Conservation (phyloP, 2,797 vertebrate genomes). For the Rhinophrynus dorsalis region DNA sequence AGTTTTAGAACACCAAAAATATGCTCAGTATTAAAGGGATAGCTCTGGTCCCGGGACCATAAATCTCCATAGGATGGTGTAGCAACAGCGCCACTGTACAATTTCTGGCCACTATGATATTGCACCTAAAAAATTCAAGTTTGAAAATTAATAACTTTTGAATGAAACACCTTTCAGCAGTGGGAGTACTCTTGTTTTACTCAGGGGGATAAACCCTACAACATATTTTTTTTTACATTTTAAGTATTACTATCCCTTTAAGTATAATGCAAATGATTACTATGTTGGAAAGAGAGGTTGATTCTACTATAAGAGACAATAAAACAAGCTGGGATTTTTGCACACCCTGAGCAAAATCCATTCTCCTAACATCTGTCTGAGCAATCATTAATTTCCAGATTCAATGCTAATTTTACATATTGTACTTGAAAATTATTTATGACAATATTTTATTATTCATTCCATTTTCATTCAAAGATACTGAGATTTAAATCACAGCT, state of each 20-base stretch:
- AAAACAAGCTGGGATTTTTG: slow-evolving; percentile 37
- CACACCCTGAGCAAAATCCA: slow-evolving; percentile 24
- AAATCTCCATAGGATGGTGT: too few relatives aligned
- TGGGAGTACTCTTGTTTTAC: too few relatives aligned
- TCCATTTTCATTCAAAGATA: slow-evolving; percentile 23
- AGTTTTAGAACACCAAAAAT: slow-evolving; percentile 25
- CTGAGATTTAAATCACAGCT: slow-evolving; percentile 18
- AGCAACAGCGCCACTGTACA: too few relatives aligned
- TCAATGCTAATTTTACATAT: slow-evolving; percentile 37
- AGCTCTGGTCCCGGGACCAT: too few relatives aligned
- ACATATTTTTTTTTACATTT: too few relatives aligned
- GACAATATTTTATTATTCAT: slow-evolving; percentile 34
- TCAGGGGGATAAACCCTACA: too few relatives aligned
- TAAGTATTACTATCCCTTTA: too few relatives aligned
- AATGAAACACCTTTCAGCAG: too few relatives aligned
- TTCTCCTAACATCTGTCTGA: slow-evolving; percentile 39
- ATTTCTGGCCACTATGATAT: too few relatives aligned
- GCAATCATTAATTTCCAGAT: slow-evolving; percentile 35
- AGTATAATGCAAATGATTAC: too few relatives aligned
- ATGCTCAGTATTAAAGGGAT: slow-evolving; percentile 21
- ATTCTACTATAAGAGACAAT: slow-evolving; percentile 30
- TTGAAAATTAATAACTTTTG: too few relatives aligned
- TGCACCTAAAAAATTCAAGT: too few relatives aligned
- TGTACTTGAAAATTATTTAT: slow-evolving; percentile 38
- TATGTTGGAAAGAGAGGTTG: slow-evolving; percentile 7